Conservation (phyloP, 2,888 invertebrate species). For the Perdita meconis region DNA sequence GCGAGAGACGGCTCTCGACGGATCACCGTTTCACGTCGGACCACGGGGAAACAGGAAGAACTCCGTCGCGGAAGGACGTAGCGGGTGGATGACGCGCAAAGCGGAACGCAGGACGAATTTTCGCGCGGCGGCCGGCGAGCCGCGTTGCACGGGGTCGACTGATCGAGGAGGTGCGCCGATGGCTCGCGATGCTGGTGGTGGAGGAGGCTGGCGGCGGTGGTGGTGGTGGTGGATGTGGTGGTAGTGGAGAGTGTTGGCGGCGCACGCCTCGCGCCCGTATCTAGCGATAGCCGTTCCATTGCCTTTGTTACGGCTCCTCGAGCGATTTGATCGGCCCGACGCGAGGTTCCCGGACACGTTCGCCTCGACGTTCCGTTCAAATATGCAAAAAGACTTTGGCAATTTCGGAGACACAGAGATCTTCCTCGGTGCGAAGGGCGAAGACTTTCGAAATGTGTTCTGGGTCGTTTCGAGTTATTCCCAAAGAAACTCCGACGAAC, state of each 20-base stretch:
- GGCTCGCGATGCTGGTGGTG: conserved; percentile 55
- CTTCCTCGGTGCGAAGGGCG: background rate
- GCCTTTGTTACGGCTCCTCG: conserved; percentile 31
- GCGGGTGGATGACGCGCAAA: conserved; percentile 26
- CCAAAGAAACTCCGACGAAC: too few relatives aligned
- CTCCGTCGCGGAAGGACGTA: conserved; percentile 2
- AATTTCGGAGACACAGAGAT: background rate
- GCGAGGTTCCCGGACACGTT: conserved; percentile 1
- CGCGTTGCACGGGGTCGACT: conserved; percentile 84
- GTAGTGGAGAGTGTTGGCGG: conserved; percentile 45
- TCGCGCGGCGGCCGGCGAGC: conserved; percentile 82
- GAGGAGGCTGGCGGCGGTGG: conserved; percentile 49
- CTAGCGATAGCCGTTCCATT: conserved; percentile 52
- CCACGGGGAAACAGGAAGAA: background rate
- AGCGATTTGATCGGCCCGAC: conserved; percentile 22
- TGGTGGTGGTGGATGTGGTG: conserved; percentile 33
- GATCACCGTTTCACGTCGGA: background rate
- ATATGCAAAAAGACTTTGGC: background rate
- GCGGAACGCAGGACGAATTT: conserved; percentile 34
- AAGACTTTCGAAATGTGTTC: background rate
- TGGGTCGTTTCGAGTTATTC: too few relatives aligned
- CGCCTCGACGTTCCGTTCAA: background rate
- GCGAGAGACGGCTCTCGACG: too few relatives aligned
- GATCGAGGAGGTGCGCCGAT: conserved; percentile 75
- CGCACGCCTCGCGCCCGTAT: conserved; percentile 55